phyloP scores from a whole-genome alignment of 2,888 invertebrate species.

The Papilio gigon region DNA sequence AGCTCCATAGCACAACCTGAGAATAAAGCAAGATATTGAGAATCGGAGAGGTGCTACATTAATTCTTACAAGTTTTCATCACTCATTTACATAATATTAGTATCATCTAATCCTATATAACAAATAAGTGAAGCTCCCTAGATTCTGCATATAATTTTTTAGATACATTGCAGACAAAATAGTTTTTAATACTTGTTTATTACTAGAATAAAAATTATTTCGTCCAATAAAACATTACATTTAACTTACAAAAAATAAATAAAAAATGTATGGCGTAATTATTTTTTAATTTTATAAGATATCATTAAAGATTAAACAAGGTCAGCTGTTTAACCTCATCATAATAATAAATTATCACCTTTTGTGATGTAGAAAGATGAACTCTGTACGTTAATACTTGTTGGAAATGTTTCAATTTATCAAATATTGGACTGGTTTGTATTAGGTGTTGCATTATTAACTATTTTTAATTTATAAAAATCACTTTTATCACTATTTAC shows the following conservation, averaged over 20 bases:
- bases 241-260: conserved; percentile 2
- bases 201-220: neutral
- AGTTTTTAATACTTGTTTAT: neutral
- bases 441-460: conserved; percentile 75
- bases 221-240: conserved; percentile 30
- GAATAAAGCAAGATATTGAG: conserved; percentile 41
- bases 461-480: conserved; percentile 32
- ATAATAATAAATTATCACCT: conserved; percentile 74
- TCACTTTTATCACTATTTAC: conserved; percentile 39
- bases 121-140: neutral
- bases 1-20: conserved; percentile 87
- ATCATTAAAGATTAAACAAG: conserved; percentile 2
- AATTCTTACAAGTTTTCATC: neutral
- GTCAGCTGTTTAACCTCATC: conserved; percentile 25
- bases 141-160: neutral
- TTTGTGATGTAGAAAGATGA: conserved; percentile 85
- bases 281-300: neutral
- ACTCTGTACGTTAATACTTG: conserved; percentile 76
- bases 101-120: neutral
- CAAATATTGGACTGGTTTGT: conserved; percentile 81
- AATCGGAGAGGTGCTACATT: neutral
- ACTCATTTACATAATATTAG: neutral
- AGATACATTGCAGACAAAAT: neutral
- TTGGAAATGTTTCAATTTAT: conserved; percentile 80
- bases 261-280: conserved; percentile 3